A percentile compares a stretch with the other conserved stretches of the same genome.
Conservation (phyloP, 2,113 vertebrate species). For the Pelmatolapia mariae region DNA sequence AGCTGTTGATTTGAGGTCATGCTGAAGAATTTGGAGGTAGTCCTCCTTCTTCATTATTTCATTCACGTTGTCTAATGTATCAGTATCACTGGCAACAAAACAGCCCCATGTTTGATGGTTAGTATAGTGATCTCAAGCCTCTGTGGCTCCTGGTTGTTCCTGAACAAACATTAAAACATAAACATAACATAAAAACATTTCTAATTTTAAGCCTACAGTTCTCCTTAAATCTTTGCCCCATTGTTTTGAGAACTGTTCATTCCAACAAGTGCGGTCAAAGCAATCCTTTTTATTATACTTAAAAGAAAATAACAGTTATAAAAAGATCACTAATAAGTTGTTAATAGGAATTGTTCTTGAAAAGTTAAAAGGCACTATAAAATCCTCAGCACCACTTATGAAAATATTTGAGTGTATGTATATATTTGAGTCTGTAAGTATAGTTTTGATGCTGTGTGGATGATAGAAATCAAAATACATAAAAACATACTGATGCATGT, state of each 20-base stretch:
- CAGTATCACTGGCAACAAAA: background rate
- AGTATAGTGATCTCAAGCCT: background rate
- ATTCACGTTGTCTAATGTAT: background rate
- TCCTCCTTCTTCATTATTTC: background rate
- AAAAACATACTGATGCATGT: background rate
- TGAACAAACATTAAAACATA: too few species aligned
- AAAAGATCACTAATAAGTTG: background rate
- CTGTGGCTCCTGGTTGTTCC: background rate
- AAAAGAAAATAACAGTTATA: background rate
- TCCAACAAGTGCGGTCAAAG: background rate
- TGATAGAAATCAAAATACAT: background rate
- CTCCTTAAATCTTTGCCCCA: background rate
- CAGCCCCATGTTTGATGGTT: background rate
- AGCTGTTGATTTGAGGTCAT: background rate
- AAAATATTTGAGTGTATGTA: background rate
- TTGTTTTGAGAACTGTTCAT: background rate
- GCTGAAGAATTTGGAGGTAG: background rate
- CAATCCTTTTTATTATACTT: background rate
- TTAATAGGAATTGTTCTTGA: background rate
- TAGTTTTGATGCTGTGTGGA: background rate
- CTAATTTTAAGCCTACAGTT: background rate
- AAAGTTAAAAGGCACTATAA: background rate
- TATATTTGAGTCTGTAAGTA: background rate
- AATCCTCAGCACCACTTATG: accelerated
- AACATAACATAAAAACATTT: background rate